These are phyloP conservation scores for Stratiomys singularior DNA, from an alignment of 2,888 invertebrate genomes.

Conservation along the genomic window DNA sequence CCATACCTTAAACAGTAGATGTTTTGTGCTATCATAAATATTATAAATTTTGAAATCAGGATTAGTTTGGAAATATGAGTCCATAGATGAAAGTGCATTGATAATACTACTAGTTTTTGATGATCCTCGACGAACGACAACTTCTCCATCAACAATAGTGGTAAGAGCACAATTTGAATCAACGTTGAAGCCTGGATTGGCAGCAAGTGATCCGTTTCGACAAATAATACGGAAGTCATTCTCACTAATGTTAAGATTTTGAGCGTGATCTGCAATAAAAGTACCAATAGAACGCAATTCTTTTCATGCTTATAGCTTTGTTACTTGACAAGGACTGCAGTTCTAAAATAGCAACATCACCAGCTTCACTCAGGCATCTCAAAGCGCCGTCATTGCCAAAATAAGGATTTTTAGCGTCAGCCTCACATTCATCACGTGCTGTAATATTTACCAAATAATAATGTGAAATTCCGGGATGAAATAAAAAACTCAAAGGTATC, in stretches of 20 bases:
- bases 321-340: slow-evolving; percentile 66
- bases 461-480: no score
- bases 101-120: slow-evolving; percentile 57
- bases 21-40: slow-evolving; percentile 67
- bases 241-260: slow-evolving; percentile 59
- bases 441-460: neutral
- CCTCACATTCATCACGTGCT: slow-evolving; percentile 64
- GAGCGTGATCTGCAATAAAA: slow-evolving; percentile 61
- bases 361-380: slow-evolving; percentile 68
- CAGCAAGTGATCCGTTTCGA: slow-evolving; percentile 70
- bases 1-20: slow-evolving; percentile 73
- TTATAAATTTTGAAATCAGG: slow-evolving; percentile 70
- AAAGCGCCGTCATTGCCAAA: slow-evolving; percentile 73
- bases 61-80: slow-evolving; percentile 55
- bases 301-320: neutral
- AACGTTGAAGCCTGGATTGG: slow-evolving; percentile 66
- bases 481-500: no score
- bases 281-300: neutral
- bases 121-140: slow-evolving; percentile 66
- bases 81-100: slow-evolving; percentile 52
- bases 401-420: slow-evolving; percentile 68
- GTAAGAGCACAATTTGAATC: slow-evolving; percentile 70
- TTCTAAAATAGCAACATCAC: slow-evolving; percentile 73
- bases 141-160: slow-evolving; percentile 71
- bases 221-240: slow-evolving; percentile 69